Evolutionary conservation across 2,888 invertebrate genomes (phyloP), one percentile per base, ranked within the genome.

Genomic region (Agelastica alni): DNA sequence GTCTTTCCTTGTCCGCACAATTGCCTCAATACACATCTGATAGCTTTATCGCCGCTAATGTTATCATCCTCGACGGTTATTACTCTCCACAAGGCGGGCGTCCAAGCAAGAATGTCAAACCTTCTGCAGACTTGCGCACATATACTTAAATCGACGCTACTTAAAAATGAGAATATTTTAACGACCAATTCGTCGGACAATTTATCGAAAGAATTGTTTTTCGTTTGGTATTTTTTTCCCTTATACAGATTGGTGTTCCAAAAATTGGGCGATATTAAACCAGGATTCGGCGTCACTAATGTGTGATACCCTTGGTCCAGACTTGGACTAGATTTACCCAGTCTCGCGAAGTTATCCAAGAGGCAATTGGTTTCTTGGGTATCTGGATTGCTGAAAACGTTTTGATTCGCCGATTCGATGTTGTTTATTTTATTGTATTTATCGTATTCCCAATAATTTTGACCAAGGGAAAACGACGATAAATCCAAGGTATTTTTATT

Each of bases 271-370:
- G 75, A 75, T 4, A 59, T 58, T 13, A 76, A 73, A n/a, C 76
- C 77, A 2, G 81, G 80, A 64, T 82, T 81, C 36, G 83, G 81
- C 13, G 83, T 81, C 0, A 88, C 86, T 52, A 91, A 77, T 4
- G 91, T 91, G 66, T 90, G 90, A 77, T 91, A 91, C 1, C 91
- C 91, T 74, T 91, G 89, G 76, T 91, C 91, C 31, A 89, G 78
- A 68, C 85, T 87, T 32, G 89, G 86, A 69, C 84, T 84, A 59
- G 81, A 79, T 62, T 83, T 79, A 10, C 79, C 78, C 52, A 77
- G 65, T 61, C 76, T 76, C 14, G 71, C 68, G 60, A 77, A 78
- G 63, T 75, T 77, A 59, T 78, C 77, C 32, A 76, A 66, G 39
- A 78, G 61, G 62, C 75, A 75, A 60, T 73, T 75, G 18, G 70